These are phyloP conservation scores for Lamproptera curius DNA, from an alignment of 2,888 invertebrate species.

Conservation along the genomic window DNA sequence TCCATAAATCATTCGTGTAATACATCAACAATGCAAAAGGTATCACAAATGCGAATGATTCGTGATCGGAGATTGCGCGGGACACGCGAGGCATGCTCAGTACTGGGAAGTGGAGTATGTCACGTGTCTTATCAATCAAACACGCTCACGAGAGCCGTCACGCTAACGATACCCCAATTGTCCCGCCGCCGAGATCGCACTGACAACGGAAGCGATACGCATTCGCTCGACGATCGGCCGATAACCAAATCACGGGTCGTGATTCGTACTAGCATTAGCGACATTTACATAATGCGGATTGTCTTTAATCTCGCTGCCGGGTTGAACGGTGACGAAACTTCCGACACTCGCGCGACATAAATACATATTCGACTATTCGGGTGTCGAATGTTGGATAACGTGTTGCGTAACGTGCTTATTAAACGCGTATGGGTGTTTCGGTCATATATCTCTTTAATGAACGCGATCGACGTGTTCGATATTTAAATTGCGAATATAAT, in stretches of 20 bases:
- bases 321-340: constrained; percentile 60
- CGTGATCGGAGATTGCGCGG: constrained; percentile 42
- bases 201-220: constrained; percentile 28
- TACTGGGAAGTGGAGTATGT: constrained; percentile 57
- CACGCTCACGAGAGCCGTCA: constrained; percentile 31
- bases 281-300: constrained; percentile 52
- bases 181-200: constrained; percentile 6
- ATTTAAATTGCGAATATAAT: not conserved
- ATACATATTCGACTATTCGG: constrained; percentile 47
- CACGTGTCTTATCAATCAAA: constrained; percentile 61
- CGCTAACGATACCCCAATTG: constrained; percentile 12
- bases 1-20: constrained; percentile 61
- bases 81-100: constrained; percentile 9
- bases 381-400: constrained; percentile 68
- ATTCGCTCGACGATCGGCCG: constrained; percentile 29
- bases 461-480: too few relatives aligned
- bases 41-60: constrained; percentile 46
- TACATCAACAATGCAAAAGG: constrained; percentile 53
- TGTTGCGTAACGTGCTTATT: constrained; percentile 51
- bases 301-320: constrained; percentile 53
- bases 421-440: constrained; percentile 22
- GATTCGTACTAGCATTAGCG: constrained; percentile 32
- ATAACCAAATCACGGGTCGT: constrained; percentile 33
- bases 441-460: too few relatives aligned
- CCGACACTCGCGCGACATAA: constrained; percentile 56